Base-by-base conservation (phyloP, 2,888 invertebrate species). In the Trissolcus japonicus region DNA sequence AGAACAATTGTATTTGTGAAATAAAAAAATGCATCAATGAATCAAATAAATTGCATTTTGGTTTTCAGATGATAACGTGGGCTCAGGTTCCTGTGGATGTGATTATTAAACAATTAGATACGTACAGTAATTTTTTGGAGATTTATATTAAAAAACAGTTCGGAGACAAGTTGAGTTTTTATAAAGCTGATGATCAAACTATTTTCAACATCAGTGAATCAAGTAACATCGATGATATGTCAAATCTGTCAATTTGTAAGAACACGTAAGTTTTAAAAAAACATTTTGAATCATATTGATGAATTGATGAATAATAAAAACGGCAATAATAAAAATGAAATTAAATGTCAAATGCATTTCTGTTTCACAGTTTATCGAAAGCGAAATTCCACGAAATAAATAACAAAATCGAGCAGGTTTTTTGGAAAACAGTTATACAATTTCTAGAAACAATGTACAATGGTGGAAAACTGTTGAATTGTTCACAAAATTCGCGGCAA, bases 51-150 rank as follows among this genome's bases (percentile, higher is more conserved):
- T 29, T 35, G 7, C 1, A 35, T 35, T 35, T 11, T 11, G 2
- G 6, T 35, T 9, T 35, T 35, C 7, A 35, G 35, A 35, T 35
- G 7, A 35, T 35, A n/a, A 67, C 85, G 2, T 88, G 88, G 88
- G 84, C 84, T 1, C 87, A 89, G 80, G 81, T 88, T 80, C 87
- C 88, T 35, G 66, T 87, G 11, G 85, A 88, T 55, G 72, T 82
- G 11, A 87, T 86, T 46, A 80, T 83, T 25, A 88, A 85, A 71
- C 86, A 87, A 67, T 79, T 87, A 51, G 84, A 88, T 69, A 80
- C 85, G 11, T 86, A 88, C 40, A 83, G 81, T 53, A 83, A 84
- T 59, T 87, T 85, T 69, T 75, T 89, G 9, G 80, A 79, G 41
- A 72, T 82, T 46, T 82, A 85, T 35, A 82, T 86, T 54, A 87